phyloP scores from a whole-genome alignment of 1,140 invertebrate genomes.

The Hestina assimilis region DNA sequence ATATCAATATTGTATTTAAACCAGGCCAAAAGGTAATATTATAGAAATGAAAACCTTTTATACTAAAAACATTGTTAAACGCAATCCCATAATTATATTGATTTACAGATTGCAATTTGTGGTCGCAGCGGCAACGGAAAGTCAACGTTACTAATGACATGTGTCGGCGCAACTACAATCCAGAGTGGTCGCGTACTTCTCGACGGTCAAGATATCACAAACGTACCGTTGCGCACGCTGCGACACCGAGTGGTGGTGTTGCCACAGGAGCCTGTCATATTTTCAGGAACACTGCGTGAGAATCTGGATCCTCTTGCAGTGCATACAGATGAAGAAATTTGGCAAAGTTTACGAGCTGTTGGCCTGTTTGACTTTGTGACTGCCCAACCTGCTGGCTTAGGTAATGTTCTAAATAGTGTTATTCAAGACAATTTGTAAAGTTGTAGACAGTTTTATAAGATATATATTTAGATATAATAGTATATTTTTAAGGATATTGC shows the following conservation, averaged over 20 bases:
- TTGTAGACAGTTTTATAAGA: too few species aligned
- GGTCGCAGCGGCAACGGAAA: conserved; percentile 90
- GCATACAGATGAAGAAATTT: conserved; percentile 87
- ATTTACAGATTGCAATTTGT: conserved; percentile 86
- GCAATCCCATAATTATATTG: background rate
- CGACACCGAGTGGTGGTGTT: conserved; percentile 92
- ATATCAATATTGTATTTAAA: conserved; percentile 81
- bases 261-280: conserved; percentile 94
- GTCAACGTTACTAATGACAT: conserved; percentile 85
- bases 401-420: conserved; percentile 57
- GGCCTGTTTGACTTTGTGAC: conserved; percentile 88
- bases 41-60: background rate
- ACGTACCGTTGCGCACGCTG: conserved; percentile 84
- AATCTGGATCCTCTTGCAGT: conserved; percentile 92
- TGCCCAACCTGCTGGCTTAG: conserved; percentile 81
- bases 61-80: too few species aligned
- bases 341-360: conserved; percentile 81
- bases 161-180: conserved; percentile 83
- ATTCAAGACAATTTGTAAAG: too few species aligned
- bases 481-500: too few species aligned
- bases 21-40: conserved; percentile 83
- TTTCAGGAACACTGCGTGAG: conserved; percentile 92
- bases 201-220: conserved; percentile 83
- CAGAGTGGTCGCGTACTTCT: conserved; percentile 83
- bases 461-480: too few species aligned